Conservation (phyloP, 2,888 invertebrate species). For the Blera fallax region DNA sequence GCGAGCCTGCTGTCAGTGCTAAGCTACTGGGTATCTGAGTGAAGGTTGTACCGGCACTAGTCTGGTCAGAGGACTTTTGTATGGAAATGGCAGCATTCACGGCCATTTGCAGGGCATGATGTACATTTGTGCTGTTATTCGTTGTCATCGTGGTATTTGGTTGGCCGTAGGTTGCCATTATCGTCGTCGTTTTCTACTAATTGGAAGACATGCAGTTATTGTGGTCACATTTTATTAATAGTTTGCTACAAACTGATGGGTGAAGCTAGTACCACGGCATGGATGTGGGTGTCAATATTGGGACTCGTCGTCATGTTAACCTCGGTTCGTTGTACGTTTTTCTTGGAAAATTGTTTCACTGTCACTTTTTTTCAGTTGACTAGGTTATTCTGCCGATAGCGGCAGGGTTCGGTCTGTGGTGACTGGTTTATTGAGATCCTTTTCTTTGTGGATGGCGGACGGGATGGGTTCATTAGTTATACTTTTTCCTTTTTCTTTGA, state of each 20-base stretch:
- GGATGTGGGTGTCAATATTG: neutral
- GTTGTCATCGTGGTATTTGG: conserved; percentile 31
- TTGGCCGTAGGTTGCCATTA: conserved; percentile 19
- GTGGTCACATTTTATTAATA: conserved; percentile 5
- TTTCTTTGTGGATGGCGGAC: neutral
- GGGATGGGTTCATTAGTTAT: neutral
- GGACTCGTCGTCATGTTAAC: neutral
- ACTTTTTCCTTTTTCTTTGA: neutral
- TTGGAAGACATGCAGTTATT: conserved; percentile 32
- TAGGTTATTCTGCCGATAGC: neutral
- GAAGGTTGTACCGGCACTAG: neutral
- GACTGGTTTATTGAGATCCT: neutral
- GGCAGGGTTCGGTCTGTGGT: neutral
- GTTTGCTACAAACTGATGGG: neutral
- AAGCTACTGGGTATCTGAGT: neutral
- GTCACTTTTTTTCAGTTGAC: neutral
- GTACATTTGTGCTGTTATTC: conserved; percentile 15
- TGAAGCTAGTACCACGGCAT: neutral
- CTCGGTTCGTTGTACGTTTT: neutral
- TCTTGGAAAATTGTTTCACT: neutral
- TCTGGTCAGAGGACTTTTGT: neutral
- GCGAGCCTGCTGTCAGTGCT: conserved; percentile 1
- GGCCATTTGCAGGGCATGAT: conserved; percentile 27
- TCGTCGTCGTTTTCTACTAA: conserved; percentile 13
- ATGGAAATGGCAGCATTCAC: conserved; percentile 24